A percentile compares a stretch with the other conserved stretches of the same genome.
phyloP scores from a whole-genome alignment of 1,140 invertebrate genomes.

The Papilio aristodemus region DNA sequence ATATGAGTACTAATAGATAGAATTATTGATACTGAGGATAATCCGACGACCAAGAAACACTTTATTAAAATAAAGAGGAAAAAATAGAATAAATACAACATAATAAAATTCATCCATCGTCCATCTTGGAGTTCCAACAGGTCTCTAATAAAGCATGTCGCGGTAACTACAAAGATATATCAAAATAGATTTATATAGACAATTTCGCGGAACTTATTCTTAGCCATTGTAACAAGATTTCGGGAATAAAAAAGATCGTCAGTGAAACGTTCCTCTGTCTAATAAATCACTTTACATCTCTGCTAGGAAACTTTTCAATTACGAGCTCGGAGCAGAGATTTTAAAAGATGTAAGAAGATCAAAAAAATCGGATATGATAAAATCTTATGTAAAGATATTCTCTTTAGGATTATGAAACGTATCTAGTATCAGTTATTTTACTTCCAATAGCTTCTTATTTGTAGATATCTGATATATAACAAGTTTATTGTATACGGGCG shows the following conservation, averaged over 20 bases:
- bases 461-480: too few relatives aligned
- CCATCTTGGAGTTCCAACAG: slow-evolving; percentile 1
- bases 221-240: slow-evolving; percentile 58
- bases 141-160: slow-evolving; percentile 19
- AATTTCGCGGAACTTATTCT: slow-evolving; percentile 26
- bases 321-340: slow-evolving; percentile 62
- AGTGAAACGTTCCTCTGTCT: slow-evolving; percentile 63
- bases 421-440: background rate
- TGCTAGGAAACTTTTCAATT: slow-evolving; percentile 72
- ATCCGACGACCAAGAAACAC: too few relatives aligned
- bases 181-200: slow-evolving; percentile 24
- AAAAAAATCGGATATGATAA: slow-evolving; percentile 34
- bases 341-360: slow-evolving; percentile 28
- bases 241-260: slow-evolving; percentile 60
- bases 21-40: too few relatives aligned
- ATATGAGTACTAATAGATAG: too few relatives aligned
- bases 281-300: slow-evolving; percentile 75
- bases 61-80: too few relatives aligned
- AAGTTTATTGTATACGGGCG: too few relatives aligned
- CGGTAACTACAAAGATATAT: slow-evolving; percentile 18
- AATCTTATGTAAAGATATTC: slow-evolving; percentile 42
- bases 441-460: too few relatives aligned
- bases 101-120: background rate
- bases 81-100: background rate
- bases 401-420: background rate